Percentiles rank a stretch among this genome's conserved stretches.
These are phyloP conservation scores for Lepisosteus oculatus DNA, from an alignment of 2,113 vertebrate species.

Conservation along the genomic window DNA sequence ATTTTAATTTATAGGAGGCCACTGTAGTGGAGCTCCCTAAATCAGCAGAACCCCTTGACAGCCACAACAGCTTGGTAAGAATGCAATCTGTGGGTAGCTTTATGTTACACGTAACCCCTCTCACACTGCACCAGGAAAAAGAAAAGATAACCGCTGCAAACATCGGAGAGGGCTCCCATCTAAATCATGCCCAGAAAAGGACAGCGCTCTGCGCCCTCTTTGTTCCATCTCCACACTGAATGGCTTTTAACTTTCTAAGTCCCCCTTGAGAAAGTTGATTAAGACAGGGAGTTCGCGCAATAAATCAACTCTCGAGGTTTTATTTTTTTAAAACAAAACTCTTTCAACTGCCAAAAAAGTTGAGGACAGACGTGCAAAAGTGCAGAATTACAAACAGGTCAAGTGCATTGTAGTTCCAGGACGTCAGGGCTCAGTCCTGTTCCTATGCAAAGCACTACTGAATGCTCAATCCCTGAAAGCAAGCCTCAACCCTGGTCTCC, in stretches of 20 bases:
- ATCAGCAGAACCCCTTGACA: conserved; percentile 90
- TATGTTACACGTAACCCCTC: conserved; percentile 78
- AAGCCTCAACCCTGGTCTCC: no score
- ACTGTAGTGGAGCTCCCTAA: conserved; percentile 82
- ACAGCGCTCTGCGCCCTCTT: conserved; percentile 86
- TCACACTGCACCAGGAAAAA: conserved; percentile 75
- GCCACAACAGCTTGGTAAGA: conserved; percentile 79
- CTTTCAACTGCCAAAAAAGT: conserved; percentile 53
- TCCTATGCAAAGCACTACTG: no score
- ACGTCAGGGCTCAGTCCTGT: no score
- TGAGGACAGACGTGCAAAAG: conserved; percentile 61
- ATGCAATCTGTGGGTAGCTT: conserved; percentile 80
- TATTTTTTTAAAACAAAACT: conserved; percentile 66
- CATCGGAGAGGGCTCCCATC: conserved; percentile 80
- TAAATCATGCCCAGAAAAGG: conserved; percentile 94
- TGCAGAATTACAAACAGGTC: conserved; percentile 63
- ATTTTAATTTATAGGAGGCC: conserved; percentile 88
- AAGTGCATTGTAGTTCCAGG: conserved; percentile 36
- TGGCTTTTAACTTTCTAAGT: conserved; percentile 85
- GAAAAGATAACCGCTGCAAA: conserved; percentile 74
- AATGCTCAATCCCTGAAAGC: no score
- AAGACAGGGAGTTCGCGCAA: conserved; percentile 73
- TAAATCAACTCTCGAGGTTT: conserved; percentile 91
- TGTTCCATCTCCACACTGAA: conserved; percentile 82
- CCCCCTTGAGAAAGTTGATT: conserved; percentile 92